A percentile compares a stretch with the other conserved stretches of the same genome.
Conservation (phyloP, 2,113 vertebrate genomes). For the Dicaeum eximium region DNA sequence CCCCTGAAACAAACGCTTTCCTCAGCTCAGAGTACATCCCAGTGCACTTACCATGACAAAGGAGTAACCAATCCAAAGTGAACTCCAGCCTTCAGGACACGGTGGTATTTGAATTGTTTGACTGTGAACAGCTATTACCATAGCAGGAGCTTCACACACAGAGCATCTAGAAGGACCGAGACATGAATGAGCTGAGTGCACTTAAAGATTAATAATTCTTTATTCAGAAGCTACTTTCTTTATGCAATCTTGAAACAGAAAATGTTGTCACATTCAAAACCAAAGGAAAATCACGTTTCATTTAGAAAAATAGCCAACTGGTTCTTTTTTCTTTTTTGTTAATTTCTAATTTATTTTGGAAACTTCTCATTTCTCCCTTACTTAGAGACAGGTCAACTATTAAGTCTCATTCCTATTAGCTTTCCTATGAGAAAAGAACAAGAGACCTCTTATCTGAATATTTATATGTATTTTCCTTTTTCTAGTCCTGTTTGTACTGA, state of each 20-base stretch:
- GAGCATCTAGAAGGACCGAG: conserved; percentile 77
- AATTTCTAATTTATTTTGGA: background rate
- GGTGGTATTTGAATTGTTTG: conserved; percentile 84
- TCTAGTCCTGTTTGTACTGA: background rate
- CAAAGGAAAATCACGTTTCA: background rate
- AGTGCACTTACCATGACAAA: conserved; percentile 84
- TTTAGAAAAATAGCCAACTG: background rate
- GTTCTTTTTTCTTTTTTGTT: background rate
- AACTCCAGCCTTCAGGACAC: conserved; percentile 84
- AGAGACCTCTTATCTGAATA: background rate
- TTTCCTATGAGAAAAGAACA: background rate
- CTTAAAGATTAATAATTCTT: background rate
- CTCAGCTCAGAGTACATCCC: background rate
- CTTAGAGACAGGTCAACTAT: background rate
- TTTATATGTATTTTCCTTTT: background rate
- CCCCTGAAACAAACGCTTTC: background rate
- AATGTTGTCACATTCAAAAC: background rate
- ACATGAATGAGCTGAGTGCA: background rate
- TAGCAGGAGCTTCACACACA: conserved; percentile 95
- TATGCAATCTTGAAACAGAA: background rate
- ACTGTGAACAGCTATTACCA: conserved; percentile 95
- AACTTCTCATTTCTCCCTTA: background rate
- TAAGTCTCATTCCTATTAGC: background rate
- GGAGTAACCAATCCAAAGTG: conserved; percentile 90
- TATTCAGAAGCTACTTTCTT: background rate